Conservation (phyloP, 2,113 vertebrate species). For the Dicaeum eximium region DNA sequence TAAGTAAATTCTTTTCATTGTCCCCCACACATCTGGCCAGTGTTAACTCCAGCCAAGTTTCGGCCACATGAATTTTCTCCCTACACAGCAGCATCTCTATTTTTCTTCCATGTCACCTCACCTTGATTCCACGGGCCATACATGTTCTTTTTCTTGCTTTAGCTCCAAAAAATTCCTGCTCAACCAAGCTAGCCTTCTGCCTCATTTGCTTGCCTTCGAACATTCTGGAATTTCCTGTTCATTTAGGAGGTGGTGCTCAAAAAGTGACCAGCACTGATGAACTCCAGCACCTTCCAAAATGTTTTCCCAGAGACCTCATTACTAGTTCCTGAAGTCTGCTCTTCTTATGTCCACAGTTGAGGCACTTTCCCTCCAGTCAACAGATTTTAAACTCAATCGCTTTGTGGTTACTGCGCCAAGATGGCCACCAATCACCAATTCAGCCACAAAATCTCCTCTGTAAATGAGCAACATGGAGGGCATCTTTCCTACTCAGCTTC, state of each 20-base stretch:
- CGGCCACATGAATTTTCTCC: background rate
- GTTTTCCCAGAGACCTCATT: background rate
- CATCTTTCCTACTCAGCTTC: background rate
- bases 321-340: background rate
- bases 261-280: background rate
- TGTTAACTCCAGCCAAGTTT: fast-evolving
- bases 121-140: background rate
- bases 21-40: background rate
- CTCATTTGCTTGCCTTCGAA: background rate
- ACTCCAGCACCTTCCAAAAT: background rate
- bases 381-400: background rate
- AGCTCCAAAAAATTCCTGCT: background rate
- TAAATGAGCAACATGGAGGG: background rate
- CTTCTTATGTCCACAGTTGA: background rate
- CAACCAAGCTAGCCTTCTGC: background rate
- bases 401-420: background rate
- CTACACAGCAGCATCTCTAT: background rate
- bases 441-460: background rate
- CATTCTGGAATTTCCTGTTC: background rate
- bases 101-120: no score
- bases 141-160: background rate
- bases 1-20: background rate
- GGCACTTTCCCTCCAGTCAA: background rate
- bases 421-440: background rate
- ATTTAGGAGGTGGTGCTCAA: background rate